Conservation (phyloP, 2,888 invertebrate genomes). For the Nomada fucata region DNA sequence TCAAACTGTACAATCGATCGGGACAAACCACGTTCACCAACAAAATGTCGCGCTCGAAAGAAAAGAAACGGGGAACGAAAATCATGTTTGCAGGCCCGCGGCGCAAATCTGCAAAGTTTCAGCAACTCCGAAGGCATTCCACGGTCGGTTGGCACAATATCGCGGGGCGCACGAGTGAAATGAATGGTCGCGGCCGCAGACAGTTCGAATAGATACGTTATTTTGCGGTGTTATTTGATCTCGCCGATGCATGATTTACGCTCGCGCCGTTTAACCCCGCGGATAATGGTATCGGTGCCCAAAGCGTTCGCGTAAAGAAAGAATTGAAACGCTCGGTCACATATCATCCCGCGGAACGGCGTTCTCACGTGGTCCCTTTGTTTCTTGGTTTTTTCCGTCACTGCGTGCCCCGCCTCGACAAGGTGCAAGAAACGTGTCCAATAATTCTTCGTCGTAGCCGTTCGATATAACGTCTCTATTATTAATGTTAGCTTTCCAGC, state of each 20-base stretch:
- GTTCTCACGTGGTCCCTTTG: slow-evolving; percentile 48
- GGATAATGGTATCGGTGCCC: slow-evolving; percentile 53
- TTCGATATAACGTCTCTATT: slow-evolving; percentile 47
- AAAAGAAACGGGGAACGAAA: neutral
- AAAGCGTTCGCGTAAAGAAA: slow-evolving; percentile 36
- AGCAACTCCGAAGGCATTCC: slow-evolving; percentile 10
- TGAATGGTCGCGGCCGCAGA: slow-evolving; percentile 17
- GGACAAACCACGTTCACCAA: too few relatives aligned
- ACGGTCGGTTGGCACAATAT: neutral
- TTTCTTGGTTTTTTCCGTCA: slow-evolving; percentile 45
- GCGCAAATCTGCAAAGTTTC: slow-evolving; percentile 2
- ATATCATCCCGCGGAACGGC: slow-evolving; percentile 34
- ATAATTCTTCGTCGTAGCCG: slow-evolving; percentile 41
- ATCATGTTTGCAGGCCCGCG: neutral
- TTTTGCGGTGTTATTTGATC: slow-evolving; percentile 60
- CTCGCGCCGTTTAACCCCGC: slow-evolving; percentile 45
- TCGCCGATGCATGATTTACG: slow-evolving; percentile 56
- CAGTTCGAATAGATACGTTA: slow-evolving; percentile 50
- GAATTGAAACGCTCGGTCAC: slow-evolving; percentile 36
- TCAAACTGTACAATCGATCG: too few relatives aligned
- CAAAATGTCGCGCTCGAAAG: neutral
- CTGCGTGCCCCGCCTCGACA: neutral
- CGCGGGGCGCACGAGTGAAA: slow-evolving; percentile 15
- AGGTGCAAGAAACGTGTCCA: slow-evolving; percentile 25
- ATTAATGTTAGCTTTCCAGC: slow-evolving; percentile 45